A percentile compares a stretch with the other conserved stretches of the same genome.
phyloP scores from a whole-genome alignment of 2,113 vertebrate genomes.

The Cryptomyrus ogoouensis region DNA sequence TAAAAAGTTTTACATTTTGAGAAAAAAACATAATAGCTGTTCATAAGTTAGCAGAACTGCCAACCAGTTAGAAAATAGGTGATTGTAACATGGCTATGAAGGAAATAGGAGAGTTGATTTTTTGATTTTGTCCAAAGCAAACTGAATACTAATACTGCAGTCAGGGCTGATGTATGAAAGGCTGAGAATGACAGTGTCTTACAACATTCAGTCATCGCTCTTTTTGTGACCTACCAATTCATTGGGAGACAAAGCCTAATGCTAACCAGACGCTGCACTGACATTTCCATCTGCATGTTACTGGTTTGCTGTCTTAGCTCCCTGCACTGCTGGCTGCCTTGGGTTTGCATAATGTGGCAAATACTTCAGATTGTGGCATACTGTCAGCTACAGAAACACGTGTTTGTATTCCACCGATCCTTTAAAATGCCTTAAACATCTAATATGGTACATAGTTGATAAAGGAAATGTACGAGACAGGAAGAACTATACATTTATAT shows the following conservation, averaged over 20 bases:
- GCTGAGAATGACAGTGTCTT: not conserved
- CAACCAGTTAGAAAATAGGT: not conserved
- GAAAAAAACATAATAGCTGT: not conserved
- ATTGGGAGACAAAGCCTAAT: not conserved
- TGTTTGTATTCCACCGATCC: not conserved
- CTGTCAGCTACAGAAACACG: not conserved
- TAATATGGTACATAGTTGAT: not conserved
- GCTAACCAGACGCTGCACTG: not conserved
- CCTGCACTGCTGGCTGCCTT: not conserved
- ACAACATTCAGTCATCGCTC: not conserved
- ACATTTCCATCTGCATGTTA: constrained; percentile 7
- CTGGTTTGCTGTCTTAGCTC: not conserved
- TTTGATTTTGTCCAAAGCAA: not conserved
- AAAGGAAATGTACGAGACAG: not conserved
- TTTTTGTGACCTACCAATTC: not conserved
- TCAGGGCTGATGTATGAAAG: not conserved
- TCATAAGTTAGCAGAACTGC: not conserved
- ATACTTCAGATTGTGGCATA: not conserved
- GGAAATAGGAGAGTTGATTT: not conserved
- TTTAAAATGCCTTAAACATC: constrained; percentile 11
- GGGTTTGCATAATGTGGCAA: not conserved
- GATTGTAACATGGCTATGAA: not conserved
- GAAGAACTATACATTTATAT: not conserved
- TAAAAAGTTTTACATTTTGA: not conserved
- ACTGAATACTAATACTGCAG: not conserved